phyloP scores from a whole-genome alignment of 1,140 invertebrate species.

The Tyrophagus putrescentiae region DNA sequence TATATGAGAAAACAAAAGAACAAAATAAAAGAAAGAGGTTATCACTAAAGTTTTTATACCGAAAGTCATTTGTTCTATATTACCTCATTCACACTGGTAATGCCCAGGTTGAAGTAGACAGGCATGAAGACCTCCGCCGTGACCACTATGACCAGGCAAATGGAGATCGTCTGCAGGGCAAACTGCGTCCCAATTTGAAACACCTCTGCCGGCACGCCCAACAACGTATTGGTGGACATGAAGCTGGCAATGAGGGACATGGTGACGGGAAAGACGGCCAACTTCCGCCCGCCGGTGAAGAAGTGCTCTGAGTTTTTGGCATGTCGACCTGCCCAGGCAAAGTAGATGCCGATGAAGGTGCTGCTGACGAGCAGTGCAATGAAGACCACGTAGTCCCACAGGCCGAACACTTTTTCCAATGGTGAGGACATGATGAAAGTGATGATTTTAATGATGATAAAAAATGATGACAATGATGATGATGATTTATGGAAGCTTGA shows the following conservation, averaged over 20 bases:
- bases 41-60: no score
- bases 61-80: no score
- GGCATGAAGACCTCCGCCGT: conserved; percentile 71
- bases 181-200: conserved; percentile 67
- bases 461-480: no score
- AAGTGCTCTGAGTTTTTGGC: conserved; percentile 34
- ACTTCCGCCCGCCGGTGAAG: conserved; percentile 17
- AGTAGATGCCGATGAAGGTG: conserved; percentile 17
- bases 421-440: no score
- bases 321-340: conserved; percentile 19
- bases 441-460: no score
- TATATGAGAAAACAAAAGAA: conserved; percentile 35
- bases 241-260: conserved; percentile 41
- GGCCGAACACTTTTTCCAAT: no score
- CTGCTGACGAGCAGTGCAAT: background rate
- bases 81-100: conserved; percentile 77
- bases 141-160: conserved; percentile 58
- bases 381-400: conserved; percentile 22
- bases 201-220: conserved; percentile 70
- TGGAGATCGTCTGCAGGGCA: conserved; percentile 55
- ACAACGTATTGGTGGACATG: conserved; percentile 69
- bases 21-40: background rate
- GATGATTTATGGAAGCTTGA: no score
- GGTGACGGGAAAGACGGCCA: conserved; percentile 21
- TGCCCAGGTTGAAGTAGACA: conserved; percentile 65